phyloP scores from a whole-genome alignment of 2,113 vertebrate species.

The Pelvicachromis taeniatus region DNA sequence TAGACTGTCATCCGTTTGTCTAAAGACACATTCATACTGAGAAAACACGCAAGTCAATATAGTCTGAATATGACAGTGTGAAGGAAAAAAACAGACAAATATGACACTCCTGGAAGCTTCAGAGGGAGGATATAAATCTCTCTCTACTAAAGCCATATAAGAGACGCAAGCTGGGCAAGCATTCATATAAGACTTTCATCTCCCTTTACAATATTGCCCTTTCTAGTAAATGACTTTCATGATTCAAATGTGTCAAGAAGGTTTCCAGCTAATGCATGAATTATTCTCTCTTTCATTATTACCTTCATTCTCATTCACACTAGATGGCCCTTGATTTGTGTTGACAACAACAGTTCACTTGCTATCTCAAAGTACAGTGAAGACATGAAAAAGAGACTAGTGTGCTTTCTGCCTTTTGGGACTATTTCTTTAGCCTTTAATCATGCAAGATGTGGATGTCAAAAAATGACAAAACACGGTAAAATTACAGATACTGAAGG shows the following conservation, averaged over 20 bases:
- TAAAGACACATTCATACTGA: not conserved
- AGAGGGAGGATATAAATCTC: slow-evolving; percentile 14
- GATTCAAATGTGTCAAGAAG: slow-evolving; percentile 56
- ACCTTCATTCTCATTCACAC: slow-evolving; percentile 7
- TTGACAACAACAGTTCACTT: not conserved
- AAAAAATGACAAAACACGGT: not conserved
- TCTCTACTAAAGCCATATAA: not conserved
- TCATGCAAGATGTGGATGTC: not conserved
- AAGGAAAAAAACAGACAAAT: not conserved
- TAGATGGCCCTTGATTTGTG: not conserved
- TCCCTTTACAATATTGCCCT: slow-evolving; percentile 51
- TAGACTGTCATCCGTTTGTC: not conserved
- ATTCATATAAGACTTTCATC: slow-evolving; percentile 54
- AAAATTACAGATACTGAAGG: not conserved
- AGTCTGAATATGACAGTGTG: not conserved
- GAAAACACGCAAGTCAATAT: not conserved
- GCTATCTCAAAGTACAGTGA: not conserved
- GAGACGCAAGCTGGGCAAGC: not conserved
- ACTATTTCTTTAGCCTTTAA: not conserved
- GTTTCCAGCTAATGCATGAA: slow-evolving; percentile 31
- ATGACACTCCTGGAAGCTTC: not conserved
- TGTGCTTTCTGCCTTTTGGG: not conserved
- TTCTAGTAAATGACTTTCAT: slow-evolving; percentile 60
- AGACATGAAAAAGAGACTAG: not conserved
- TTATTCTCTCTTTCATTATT: slow-evolving; percentile 35